Evolutionary conservation across 1,140 invertebrate genomes (phyloP), one percentile per base, ranked within the genome.

Genomic region (Parapsyche elsis): DNA sequence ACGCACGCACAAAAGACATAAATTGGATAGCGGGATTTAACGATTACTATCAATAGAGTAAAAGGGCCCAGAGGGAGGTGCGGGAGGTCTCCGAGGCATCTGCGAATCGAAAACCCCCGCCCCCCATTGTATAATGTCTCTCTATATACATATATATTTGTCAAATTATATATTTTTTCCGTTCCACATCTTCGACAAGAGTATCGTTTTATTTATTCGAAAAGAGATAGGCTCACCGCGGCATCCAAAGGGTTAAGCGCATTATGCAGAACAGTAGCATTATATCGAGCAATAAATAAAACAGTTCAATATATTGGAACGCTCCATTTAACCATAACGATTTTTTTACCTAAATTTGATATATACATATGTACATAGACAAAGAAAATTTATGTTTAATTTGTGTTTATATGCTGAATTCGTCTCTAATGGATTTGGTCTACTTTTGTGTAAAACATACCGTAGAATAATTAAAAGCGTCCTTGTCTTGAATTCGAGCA

Each of bases 11-110:
- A 80, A 76, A 75, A 70, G 44, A 80, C 67, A 82, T 82, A 82
- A 80, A 80, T 82, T 80, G 71, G 75, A 78, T 80, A 71, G 76
- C 76, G 38, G 76, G 81, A 78, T 82, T 76, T 80, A 82, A 82
- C 81, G 81, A 82, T 82, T 82, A 80, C 79, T 71, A 75, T 82
- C 78, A 82, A 82, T 79, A 64, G 79, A 23, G 57, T 67, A 67
- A 67, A 67, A 26, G 49, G 49, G 49, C 16, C 49, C 49, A 14
- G 49, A 12, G 70, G 73, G 46, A 75, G 73, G 46, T 16, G 59
- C 10, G 14, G 24, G 14, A 67, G 24, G 71, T 30, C 59, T 79
- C 24, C 71, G 49, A 67, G 24, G 64, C 53, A 44, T 79, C 46
- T 61, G 70, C 71, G n/a, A 61, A 23, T 21, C 59, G 59, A 23